Evolutionary conservation across 2,113 vertebrate species (phyloP).

Genomic region (Podarcis cretensis): DNA sequence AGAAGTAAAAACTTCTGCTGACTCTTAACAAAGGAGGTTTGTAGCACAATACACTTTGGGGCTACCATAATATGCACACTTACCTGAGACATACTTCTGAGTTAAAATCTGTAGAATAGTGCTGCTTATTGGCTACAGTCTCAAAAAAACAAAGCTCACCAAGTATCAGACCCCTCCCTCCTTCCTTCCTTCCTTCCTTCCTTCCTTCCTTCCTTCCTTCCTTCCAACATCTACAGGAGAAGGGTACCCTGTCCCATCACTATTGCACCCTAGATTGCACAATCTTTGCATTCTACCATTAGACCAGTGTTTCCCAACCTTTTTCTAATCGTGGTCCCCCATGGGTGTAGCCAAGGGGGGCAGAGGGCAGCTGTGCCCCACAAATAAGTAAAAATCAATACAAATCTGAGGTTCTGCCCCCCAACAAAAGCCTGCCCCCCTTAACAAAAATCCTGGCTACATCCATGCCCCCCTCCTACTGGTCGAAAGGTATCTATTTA

Average conservation of each 20-base stretch:
- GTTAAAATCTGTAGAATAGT: neutral
- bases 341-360: too few relatives aligned
- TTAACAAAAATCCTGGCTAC: too few relatives aligned
- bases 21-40: neutral
- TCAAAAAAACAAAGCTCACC: neutral
- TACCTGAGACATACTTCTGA: neutral
- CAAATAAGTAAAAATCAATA: too few relatives aligned
- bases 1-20: neutral
- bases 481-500: too few relatives aligned
- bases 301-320: too few relatives aligned
- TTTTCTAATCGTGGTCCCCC: too few relatives aligned
- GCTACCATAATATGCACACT: neutral
- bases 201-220: neutral
- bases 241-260: neutral
- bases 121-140: neutral
- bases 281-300: neutral
- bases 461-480: too few relatives aligned
- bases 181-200: neutral
- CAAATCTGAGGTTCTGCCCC: too few relatives aligned
- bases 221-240: neutral
- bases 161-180: neutral
- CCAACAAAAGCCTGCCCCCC: too few relatives aligned
- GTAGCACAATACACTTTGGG: neutral
- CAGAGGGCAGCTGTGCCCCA: too few relatives aligned
- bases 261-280: neutral